A percentile compares a stretch with the other conserved stretches of the same genome.
These are phyloP conservation scores for Drosophila histrio DNA, from an alignment of 2,888 invertebrate genomes.

Conservation along the genomic window DNA sequence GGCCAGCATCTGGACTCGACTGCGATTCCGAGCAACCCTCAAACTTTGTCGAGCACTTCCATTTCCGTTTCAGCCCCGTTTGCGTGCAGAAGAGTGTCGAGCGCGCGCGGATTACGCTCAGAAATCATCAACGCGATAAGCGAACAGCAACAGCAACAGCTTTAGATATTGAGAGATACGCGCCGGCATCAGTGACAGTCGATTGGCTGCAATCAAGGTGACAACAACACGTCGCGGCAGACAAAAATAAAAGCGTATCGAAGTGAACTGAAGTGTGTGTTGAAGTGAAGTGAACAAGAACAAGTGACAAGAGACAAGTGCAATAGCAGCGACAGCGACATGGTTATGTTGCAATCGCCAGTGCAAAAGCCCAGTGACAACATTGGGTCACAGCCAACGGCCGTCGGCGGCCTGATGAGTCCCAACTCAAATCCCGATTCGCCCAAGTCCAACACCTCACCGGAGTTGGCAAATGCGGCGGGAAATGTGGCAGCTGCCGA, in stretches of 20 bases:
- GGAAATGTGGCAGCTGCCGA: constrained; percentile 21
- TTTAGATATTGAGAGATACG: constrained; percentile 56
- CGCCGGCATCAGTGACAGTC: constrained; percentile 79
- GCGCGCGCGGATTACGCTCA: constrained; percentile 73
- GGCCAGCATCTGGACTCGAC: constrained; percentile 43
- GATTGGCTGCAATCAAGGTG: constrained; percentile 81
- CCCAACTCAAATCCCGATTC: constrained; percentile 84
- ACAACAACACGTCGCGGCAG: constrained; percentile 72
- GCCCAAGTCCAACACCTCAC: constrained; percentile 83
- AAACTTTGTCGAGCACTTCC: constrained; percentile 14
- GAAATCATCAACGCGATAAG: constrained; percentile 48
- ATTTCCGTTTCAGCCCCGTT: constrained; percentile 65
- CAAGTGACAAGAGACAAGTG: constrained; percentile 20
- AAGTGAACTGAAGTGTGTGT: constrained; percentile 19
- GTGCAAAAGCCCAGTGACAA: constrained; percentile 72
- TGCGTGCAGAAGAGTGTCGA: constrained; percentile 50
- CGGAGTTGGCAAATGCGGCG: constrained; percentile 59
- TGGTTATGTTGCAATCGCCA: constrained; percentile 85
- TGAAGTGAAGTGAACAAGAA: constrained; percentile 2
- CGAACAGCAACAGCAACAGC: constrained; percentile 31
- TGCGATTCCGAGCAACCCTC: constrained; percentile 54
- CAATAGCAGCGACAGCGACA: constrained; percentile 43
- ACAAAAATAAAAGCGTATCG: neutral
- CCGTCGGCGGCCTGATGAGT: constrained; percentile 81
- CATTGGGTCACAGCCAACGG: constrained; percentile 58